These are phyloP conservation scores for Cotesia chilonis DNA, from an alignment of 1,140 invertebrate genomes.

Conservation along the genomic window DNA sequence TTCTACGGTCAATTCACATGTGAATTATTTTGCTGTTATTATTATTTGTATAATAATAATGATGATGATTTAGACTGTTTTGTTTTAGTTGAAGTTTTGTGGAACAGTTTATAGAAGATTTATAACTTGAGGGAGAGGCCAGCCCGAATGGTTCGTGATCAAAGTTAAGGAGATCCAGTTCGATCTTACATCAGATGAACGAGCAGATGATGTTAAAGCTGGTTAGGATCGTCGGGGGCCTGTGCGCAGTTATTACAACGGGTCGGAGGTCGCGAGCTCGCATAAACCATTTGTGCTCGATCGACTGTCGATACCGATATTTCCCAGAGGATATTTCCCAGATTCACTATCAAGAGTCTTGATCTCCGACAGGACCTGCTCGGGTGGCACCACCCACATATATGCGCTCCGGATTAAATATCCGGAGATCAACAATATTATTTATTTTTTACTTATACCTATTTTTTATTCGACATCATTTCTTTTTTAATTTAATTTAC, in stretches of 20 bases:
- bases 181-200: slow-evolving; percentile 36
- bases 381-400: slow-evolving; percentile 34
- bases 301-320: slow-evolving; percentile 38
- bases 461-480: too few relatives aligned
- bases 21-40: too few relatives aligned
- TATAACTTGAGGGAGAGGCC: slow-evolving; percentile 1
- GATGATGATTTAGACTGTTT: too few relatives aligned
- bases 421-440: slow-evolving; percentile 10
- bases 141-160: slow-evolving; percentile 9
- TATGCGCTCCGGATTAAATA: slow-evolving; percentile 30
- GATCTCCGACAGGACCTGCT: slow-evolving; percentile 24
- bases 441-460: too few relatives aligned
- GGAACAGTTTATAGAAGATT: neutral
- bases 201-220: slow-evolving; percentile 28
- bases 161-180: slow-evolving; percentile 34
- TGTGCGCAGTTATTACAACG: slow-evolving; percentile 34
- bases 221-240: neutral
- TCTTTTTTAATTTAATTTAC: too few relatives aligned
- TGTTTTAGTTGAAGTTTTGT: too few relatives aligned
- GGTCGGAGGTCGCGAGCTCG: slow-evolving; percentile 36
- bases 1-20: too few relatives aligned
- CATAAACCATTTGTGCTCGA: slow-evolving; percentile 38
- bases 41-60: too few relatives aligned
- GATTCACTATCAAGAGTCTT: slow-evolving; percentile 22
- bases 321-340: slow-evolving; percentile 26